A percentile compares a stretch with the other conserved stretches of the same genome.
Conservation (phyloP, 1,140 invertebrate genomes). For the Zaprionus capensis region DNA sequence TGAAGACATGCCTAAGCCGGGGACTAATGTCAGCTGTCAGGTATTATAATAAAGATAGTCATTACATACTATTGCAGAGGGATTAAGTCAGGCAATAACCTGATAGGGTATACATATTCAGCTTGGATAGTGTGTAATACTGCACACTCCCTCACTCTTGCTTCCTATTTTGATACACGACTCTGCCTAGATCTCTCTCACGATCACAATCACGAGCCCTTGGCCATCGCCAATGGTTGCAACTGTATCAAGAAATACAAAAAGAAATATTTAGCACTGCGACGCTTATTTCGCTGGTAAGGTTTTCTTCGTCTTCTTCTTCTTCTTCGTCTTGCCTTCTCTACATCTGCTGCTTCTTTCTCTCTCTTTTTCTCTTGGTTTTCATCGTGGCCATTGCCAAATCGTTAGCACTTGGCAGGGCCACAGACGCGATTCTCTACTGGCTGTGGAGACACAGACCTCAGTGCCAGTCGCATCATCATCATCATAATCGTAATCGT, state of each 20-base stretch:
- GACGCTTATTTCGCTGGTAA: constrained; percentile 40
- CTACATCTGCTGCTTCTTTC: constrained; percentile 2
- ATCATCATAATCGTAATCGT: constrained; percentile 19
- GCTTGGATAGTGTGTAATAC: background rate
- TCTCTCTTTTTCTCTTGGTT: constrained; percentile 25
- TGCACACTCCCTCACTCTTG: background rate
- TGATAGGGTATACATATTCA: background rate
- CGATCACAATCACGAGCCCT: constrained; percentile 38
- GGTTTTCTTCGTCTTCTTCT: constrained; percentile 29
- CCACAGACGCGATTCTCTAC: constrained; percentile 25
- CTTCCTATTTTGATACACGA: too few species aligned
- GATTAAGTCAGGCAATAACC: background rate
- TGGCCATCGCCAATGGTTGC: constrained; percentile 54
- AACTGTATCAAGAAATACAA: constrained; percentile 34
- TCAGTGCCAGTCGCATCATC: constrained; percentile 18
- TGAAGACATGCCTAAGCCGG: background rate
- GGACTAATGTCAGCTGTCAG: background rate
- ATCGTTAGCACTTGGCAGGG: constrained; percentile 78
- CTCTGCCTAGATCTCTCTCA: background rate
- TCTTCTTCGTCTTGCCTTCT: background rate
- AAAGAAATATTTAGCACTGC: constrained; percentile 60
- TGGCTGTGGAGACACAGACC: background rate
- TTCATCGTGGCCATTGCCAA: constrained; percentile 69
- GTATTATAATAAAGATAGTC: background rate
- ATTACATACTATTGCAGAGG: constrained; percentile 1